Evolutionary conservation across 2,113 vertebrate species (phyloP), one percentile per base, ranked within the genome.

Genomic region (Dryoscopus gambensis): DNA sequence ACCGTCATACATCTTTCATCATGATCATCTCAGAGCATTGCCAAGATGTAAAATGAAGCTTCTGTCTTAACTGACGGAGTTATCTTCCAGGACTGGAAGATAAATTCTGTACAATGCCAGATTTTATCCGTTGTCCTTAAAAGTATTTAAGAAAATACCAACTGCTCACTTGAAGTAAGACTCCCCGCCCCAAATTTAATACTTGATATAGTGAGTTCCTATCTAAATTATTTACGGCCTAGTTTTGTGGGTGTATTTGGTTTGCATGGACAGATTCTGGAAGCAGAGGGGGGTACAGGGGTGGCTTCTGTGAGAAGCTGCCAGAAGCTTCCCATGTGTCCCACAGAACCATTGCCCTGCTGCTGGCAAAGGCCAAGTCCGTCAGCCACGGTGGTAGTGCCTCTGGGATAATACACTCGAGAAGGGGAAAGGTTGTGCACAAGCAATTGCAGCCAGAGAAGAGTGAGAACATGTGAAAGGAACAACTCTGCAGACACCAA

Each of bases 281-380:
- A 46, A 40, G 28, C 0, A 0, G 37, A 67, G 13, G 8, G 52
- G 28, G 8, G 4, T 81, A 20, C 12, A 44, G 37, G 15, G 5
- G 19, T 81, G 27, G 8, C 39, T 39, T 60, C 28, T 52, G 9
- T 39, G 77, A 46, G 19, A 68, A 46, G 46, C 37, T 67, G 19
- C 59, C 52, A 39, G 77, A 44, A 65, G 46, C 20, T 89, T 39
- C 60, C 28, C 0, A 1, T 30, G 10, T 53, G 46, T 67, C 62
- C 53, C 53, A 52, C 30, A 53, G 28, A 53, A 24, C 28, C 13
- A n/a, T 68, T 52, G 21, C 28, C 28, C 46, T 5, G 4, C 53
- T 52, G 7, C 46, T 67, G 68, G 52, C 19, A 17, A 31, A 49
- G n/a, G 47, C 47, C 6, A 7, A 40, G 15, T 46, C 37, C 1